phyloP scores from a whole-genome alignment of 2,113 vertebrate species.

The Ifrita kowaldi region DNA sequence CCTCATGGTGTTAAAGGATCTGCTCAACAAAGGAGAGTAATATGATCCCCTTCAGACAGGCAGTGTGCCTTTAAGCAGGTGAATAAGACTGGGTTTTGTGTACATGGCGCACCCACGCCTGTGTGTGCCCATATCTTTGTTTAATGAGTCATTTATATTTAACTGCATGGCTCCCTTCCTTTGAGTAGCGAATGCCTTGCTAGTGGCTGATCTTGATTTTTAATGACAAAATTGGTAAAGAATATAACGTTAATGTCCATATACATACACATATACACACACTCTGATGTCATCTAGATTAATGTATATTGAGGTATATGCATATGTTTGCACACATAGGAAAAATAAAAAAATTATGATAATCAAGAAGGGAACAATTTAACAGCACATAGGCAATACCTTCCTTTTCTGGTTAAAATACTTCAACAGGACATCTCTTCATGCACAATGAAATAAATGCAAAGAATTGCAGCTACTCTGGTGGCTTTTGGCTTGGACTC shows the following conservation, averaged over 20 bases:
- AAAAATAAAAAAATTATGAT: background rate
- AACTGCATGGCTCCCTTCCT: background rate
- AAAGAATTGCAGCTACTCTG: background rate
- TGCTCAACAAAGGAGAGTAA: background rate
- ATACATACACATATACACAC: background rate
- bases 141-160: background rate
- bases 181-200: background rate
- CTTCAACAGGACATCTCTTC: background rate
- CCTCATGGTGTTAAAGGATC: background rate
- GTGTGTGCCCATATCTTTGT: rapidly evolving
- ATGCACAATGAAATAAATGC: background rate
- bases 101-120: background rate
- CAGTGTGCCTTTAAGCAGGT: background rate
- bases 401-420: background rate
- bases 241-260: background rate
- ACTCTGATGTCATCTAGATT: background rate
- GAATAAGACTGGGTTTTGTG: background rate
- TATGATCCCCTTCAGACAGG: background rate
- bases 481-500: background rate
- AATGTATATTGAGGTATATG: background rate
- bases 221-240: background rate
- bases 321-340: no score
- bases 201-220: background rate
- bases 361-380: background rate
- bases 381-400: background rate